Conservation (phyloP, 2,113 vertebrate species). For the Paratilapia polleni region DNA sequence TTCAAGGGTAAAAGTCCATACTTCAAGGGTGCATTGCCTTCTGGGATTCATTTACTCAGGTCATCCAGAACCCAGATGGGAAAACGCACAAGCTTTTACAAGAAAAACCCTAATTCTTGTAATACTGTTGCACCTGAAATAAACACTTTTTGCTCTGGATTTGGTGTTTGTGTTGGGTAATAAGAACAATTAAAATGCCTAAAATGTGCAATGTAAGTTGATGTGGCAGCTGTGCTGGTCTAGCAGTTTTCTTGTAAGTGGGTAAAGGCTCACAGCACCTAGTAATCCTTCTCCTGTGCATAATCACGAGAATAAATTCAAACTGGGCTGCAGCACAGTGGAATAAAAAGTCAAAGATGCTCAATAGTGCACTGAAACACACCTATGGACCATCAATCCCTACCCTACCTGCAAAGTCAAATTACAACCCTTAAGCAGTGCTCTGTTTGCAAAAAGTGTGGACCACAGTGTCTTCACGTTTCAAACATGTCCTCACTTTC, state of each 20-base stretch:
- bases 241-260: neutral
- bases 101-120: neutral
- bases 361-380: neutral
- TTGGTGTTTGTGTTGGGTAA: neutral
- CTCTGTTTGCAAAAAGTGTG: neutral
- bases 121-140: neutral
- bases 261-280: neutral
- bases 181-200: neutral
- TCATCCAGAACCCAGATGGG: neutral
- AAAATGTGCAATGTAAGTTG: neutral
- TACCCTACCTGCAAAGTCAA: neutral
- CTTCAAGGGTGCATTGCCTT: neutral
- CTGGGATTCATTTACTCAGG: neutral
- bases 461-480: neutral
- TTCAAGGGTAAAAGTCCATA: neutral
- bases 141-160: neutral
- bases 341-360: conserved; percentile 11
- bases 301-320: conserved; percentile 7
- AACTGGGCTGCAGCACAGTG: neutral
- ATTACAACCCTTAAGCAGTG: conserved; percentile 3
- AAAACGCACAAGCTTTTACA: neutral
- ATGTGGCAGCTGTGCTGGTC: neutral
- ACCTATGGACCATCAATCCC: neutral
- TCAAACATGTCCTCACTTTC: neutral
- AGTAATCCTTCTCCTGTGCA: neutral